Percentiles rank a stretch among this genome's conserved stretches.
These are phyloP conservation scores for Melinopterus prodromus DNA, from an alignment of 2,888 invertebrate genomes.

Conservation along the genomic window DNA sequence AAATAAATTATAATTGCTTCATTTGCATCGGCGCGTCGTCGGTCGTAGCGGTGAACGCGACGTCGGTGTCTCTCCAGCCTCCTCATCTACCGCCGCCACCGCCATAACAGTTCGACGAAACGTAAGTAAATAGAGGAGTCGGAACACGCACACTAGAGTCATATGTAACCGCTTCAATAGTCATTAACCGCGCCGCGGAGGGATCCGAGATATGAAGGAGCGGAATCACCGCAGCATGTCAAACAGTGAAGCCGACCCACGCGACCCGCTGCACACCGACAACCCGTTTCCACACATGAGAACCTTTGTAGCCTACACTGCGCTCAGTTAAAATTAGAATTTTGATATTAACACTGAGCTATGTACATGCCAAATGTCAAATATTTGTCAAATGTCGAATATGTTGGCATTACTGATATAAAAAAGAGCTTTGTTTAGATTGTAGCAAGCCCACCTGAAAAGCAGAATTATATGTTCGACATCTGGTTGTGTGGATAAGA, in stretches of 20 bases:
- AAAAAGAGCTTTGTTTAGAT: no score
- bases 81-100: conserved; percentile 17
- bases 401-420: no score
- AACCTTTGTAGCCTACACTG: neutral
- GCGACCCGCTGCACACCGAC: conserved; percentile 11
- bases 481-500: no score
- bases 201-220: conserved; percentile 45
- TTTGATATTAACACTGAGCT: neutral
- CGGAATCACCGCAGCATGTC: conserved; percentile 47
- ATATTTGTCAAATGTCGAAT: neutral
- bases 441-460: no score
- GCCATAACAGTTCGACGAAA: conserved; percentile 25
- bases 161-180: conserved; percentile 45
- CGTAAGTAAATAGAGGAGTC: conserved; percentile 38
- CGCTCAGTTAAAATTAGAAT: neutral
- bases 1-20: conserved; percentile 29
- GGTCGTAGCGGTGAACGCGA: neutral
- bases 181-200: conserved; percentile 44
- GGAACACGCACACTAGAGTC: conserved; percentile 41
- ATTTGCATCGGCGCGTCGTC: conserved; percentile 17
- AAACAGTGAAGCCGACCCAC: conserved; percentile 42
- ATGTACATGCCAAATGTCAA: neutral
- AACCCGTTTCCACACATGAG: neutral
- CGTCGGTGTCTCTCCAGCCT: neutral
- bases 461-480: no score